These are phyloP conservation scores for Danio choprae DNA, from an alignment of 2,797 vertebrate species.

Conservation along the genomic window DNA sequence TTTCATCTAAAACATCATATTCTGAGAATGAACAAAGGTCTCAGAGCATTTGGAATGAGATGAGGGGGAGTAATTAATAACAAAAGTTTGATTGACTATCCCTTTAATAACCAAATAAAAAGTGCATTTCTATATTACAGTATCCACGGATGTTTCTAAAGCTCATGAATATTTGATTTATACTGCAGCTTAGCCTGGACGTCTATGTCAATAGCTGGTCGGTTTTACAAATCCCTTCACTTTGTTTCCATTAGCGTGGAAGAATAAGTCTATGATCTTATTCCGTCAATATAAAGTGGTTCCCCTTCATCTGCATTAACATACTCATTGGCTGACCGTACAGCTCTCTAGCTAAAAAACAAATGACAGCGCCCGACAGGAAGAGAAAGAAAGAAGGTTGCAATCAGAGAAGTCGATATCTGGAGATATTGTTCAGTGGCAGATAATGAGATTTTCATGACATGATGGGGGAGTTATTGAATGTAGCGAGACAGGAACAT, in stretches of 20 bases:
- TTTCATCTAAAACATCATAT: too few relatives aligned
- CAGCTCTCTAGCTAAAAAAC: conserved; percentile 14
- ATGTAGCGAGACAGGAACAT: conserved; percentile 31
- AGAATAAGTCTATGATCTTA: conserved; percentile 16
- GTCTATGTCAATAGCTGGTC: background rate
- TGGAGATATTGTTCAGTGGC: conserved; percentile 31
- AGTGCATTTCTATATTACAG: background rate
- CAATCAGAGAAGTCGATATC: conserved; percentile 38
- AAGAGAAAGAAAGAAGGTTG: conserved; percentile 39
- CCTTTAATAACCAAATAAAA: conserved; percentile 6
- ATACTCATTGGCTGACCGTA: conserved; percentile 5
- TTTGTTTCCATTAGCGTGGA: conserved; percentile 13
- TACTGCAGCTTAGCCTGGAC: background rate
- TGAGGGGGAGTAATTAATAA: too few relatives aligned
- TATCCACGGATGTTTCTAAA: background rate
- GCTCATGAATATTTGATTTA: conserved; percentile 3
- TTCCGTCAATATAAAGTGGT: conserved; percentile 3
- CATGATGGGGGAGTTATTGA: conserved; percentile 39
- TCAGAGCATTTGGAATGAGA: too few relatives aligned
- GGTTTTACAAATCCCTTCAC: conserved; percentile 12
- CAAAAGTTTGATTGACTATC: too few relatives aligned
- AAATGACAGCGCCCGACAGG: conserved; percentile 14
- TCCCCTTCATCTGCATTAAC: conserved; percentile 20
- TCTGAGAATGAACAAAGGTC: too few relatives aligned
- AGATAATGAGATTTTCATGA: conserved; percentile 47